Conservation (phyloP, 2,888 invertebrate genomes). For the Latheticus oryzae region DNA sequence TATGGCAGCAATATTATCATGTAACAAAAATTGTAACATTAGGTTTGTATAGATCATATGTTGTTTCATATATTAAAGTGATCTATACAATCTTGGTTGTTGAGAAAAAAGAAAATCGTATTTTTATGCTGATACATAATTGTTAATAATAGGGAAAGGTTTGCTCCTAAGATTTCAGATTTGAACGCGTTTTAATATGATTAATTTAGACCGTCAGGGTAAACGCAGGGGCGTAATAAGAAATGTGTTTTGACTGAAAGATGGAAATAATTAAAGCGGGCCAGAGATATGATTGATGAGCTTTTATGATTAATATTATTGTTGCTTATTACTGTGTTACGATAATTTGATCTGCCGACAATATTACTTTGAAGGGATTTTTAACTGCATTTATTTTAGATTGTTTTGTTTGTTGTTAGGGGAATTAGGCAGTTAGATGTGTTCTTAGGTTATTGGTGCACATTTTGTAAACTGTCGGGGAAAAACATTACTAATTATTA, state of each 20-base stretch:
- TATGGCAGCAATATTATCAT: slow-evolving; percentile 1
- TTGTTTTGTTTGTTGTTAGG: slow-evolving; percentile 23
- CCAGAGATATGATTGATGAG: too few species aligned
- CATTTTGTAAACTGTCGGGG: slow-evolving; percentile 14
- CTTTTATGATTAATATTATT: too few species aligned
- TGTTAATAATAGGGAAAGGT: slow-evolving; percentile 28
- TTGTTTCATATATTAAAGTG: slow-evolving; percentile 1
- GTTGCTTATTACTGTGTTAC: slow-evolving; percentile 4
- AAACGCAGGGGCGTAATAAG: too few species aligned
- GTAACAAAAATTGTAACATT: slow-evolving; percentile 7
- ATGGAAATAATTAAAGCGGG: too few species aligned
- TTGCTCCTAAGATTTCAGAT: slow-evolving; percentile 12
- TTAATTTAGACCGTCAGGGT: too few species aligned
- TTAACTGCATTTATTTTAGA: slow-evolving; percentile 28
- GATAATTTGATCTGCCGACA: slow-evolving; percentile 9
- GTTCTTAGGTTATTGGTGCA: slow-evolving; percentile 30
- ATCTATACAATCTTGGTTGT: slow-evolving; percentile 10
- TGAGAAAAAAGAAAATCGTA: slow-evolving; percentile 8
- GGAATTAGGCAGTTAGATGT: slow-evolving; percentile 15
- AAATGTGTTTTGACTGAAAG: too few species aligned
- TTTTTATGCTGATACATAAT: slow-evolving; percentile 19
- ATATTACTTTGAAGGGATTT: too few species aligned
- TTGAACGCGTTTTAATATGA: too few species aligned
- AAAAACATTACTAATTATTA: slow-evolving; percentile 7
- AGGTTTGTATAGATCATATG: slow-evolving; percentile 16